Conservation (phyloP, 2,888 invertebrate genomes). For the Pyrrhia umbra region DNA sequence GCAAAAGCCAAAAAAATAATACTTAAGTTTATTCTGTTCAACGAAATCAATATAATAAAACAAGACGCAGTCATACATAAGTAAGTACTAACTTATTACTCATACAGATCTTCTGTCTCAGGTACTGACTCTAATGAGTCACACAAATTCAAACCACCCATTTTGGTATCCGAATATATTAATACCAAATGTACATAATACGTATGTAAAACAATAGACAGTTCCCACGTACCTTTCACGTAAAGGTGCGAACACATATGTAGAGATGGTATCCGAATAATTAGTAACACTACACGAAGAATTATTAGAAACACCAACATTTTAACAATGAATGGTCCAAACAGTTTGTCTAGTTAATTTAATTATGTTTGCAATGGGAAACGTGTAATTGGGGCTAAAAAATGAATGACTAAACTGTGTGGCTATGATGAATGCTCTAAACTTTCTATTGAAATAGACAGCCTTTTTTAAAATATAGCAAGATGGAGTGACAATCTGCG, state of each 20-base stretch:
- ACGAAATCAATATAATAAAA: not conserved
- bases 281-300: slow-evolving; percentile 50
- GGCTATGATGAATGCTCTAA: slow-evolving; percentile 11
- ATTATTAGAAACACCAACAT: slow-evolving; percentile 48
- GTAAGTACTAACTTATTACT: not conserved
- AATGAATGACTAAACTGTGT: slow-evolving; percentile 25
- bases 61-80: not conserved
- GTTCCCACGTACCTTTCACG: slow-evolving; percentile 58
- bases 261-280: slow-evolving; percentile 55
- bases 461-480: not conserved
- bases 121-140: slow-evolving; percentile 21
- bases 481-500: no score
- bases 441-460: not conserved
- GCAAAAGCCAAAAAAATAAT: no score
- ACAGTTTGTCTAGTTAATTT: slow-evolving; percentile 45
- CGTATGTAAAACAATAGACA: slow-evolving; percentile 48
- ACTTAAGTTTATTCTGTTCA: no score
- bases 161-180: slow-evolving; percentile 45
- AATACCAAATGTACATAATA: slow-evolving; percentile 49
- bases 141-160: slow-evolving; percentile 26
- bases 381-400: slow-evolving; percentile 26
- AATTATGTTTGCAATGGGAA: slow-evolving; percentile 50
- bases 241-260: slow-evolving; percentile 62
- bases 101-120: not conserved
- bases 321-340: slow-evolving; percentile 54